These are phyloP conservation scores for Platorchestia sp. DNA, from an alignment of 1,140 invertebrate species.

Conservation along the genomic window DNA sequence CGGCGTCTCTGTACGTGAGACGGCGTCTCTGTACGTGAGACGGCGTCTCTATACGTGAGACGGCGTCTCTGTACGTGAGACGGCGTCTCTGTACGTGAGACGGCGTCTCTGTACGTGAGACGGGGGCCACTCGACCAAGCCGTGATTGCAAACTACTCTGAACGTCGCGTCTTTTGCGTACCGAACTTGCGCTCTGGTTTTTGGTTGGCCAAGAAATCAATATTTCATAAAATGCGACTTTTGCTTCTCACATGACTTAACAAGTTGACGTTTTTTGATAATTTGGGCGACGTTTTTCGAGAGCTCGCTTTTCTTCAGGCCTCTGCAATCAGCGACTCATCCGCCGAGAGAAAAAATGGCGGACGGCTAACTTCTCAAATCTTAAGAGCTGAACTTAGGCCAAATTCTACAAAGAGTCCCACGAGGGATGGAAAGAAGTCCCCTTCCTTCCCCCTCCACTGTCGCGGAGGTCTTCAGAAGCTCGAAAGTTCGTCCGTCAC, in stretches of 20 bases:
- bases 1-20: no score
- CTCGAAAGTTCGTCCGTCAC: background rate
- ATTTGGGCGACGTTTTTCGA: background rate
- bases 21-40: no score
- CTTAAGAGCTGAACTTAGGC: constrained; percentile 48
- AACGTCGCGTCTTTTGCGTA: background rate
- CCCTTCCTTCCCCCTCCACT: no score
- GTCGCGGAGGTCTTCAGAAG: background rate
- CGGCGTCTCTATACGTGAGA: no score
- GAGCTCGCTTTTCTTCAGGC: background rate
- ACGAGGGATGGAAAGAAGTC: background rate
- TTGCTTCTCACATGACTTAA: constrained; percentile 46
- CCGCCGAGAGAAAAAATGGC: background rate
- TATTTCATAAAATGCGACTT: constrained; percentile 4
- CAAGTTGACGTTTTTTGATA: constrained; percentile 23
- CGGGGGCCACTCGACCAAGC: no score
- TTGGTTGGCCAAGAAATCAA: background rate
- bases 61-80: no score
- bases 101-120: no score
- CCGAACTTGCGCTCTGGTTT: background rate
- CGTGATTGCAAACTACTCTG: constrained; percentile 25
- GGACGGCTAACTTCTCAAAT: constrained; percentile 31
- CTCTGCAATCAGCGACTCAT: constrained; percentile 47
- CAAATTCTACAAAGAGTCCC: constrained; percentile 52
- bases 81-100: no score